Conservation (phyloP, 2,113 vertebrate genomes). For the Spizaetus ornatus region DNA sequence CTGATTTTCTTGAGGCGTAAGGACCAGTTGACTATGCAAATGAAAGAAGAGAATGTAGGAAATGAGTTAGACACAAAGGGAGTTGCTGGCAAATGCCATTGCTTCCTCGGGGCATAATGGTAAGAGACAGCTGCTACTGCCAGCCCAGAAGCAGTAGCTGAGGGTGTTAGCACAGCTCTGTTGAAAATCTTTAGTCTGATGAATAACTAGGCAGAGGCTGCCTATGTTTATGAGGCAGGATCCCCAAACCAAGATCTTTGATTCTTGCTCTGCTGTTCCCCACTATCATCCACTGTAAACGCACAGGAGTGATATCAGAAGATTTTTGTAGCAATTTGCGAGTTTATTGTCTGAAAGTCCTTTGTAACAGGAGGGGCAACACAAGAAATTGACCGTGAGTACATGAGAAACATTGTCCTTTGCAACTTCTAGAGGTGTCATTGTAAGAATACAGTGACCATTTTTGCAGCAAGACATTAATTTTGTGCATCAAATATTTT, state of each 20-base stretch:
- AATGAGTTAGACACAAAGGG: conserved; percentile 68
- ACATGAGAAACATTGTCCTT: neutral
- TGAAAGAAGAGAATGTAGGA: conserved; percentile 58
- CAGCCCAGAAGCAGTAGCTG: conserved; percentile 48
- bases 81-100: conserved; percentile 67
- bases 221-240: neutral
- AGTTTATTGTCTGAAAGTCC: neutral
- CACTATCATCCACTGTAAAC: neutral
- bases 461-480: neutral
- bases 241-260: neutral
- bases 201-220: conserved; percentile 10
- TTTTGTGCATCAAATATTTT: neutral
- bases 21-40: conserved; percentile 72
- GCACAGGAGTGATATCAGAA: neutral
- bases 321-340: neutral
- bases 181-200: conserved; percentile 46
- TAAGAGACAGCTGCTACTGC: conserved; percentile 70
- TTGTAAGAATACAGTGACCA: neutral
- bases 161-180: conserved; percentile 30
- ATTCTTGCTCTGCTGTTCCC: neutral
- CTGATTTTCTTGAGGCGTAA: conserved; percentile 63
- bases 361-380: neutral
- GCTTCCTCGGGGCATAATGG: conserved; percentile 69
- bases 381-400: neutral
- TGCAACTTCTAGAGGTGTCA: neutral